Percentiles rank a stretch among this genome's conserved stretches.
Evolutionary conservation across 2,113 vertebrate species (phyloP).

Genomic region (Pomatorhinus ruficollis): DNA sequence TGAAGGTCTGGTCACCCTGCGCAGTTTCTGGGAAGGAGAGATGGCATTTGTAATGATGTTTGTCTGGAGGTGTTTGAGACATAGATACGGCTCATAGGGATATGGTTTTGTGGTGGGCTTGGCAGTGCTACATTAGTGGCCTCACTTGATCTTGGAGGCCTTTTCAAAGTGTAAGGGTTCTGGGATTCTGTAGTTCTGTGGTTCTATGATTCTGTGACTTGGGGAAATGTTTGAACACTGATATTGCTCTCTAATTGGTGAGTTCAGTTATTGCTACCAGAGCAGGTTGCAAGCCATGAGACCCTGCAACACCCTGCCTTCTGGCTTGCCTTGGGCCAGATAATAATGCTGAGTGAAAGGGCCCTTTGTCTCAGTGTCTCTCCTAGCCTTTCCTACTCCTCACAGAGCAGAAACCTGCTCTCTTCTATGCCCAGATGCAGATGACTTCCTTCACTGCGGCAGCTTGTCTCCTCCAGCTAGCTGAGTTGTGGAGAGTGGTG

Average conservation of each 20-base stretch:
- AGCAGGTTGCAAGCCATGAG: not conserved
- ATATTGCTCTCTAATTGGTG: not conserved
- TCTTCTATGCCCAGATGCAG: not conserved
- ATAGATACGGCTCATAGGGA: not conserved
- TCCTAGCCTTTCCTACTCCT: not conserved
- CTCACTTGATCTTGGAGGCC: not conserved
- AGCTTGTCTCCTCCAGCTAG: accelerated
- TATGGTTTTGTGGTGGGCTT: not conserved
- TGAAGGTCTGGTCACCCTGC: not conserved
- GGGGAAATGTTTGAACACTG: not conserved
- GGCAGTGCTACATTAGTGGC: too few relatives aligned
- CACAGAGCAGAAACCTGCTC: not conserved
- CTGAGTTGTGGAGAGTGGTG: not conserved
- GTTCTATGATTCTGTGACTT: not conserved
- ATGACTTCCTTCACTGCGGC: accelerated
- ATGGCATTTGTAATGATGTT: not conserved
- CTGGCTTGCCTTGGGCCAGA: not conserved
- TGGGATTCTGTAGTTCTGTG: not conserved
- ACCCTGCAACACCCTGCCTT: not conserved
- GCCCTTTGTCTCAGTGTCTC: not conserved
- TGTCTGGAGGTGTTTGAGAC: not conserved
- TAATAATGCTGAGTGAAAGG: too few relatives aligned
- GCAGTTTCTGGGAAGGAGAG: accelerated
- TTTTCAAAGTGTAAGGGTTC: not conserved
- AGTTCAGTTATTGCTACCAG: not conserved